phyloP scores from a whole-genome alignment of 2,113 vertebrate species.

The Pardalotus punctatus region DNA sequence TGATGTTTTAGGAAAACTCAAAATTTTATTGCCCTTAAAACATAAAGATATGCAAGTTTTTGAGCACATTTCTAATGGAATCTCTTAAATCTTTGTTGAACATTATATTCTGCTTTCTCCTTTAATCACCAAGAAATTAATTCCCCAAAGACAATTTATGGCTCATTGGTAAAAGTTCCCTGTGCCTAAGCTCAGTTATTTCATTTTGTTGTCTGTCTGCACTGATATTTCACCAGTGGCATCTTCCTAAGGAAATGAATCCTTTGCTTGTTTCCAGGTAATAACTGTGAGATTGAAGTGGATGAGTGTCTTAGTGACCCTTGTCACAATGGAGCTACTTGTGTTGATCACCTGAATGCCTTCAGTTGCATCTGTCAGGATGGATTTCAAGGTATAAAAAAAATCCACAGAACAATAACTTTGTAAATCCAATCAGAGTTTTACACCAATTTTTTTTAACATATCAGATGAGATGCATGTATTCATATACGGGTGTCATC shows the following conservation, averaged over 20 bases:
- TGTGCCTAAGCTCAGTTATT: not conserved
- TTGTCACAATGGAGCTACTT: slow-evolving; percentile 73
- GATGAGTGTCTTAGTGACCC: slow-evolving; percentile 79
- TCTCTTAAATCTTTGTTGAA: not conserved
- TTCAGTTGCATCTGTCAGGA: slow-evolving; percentile 76
- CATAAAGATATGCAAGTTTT: not conserved
- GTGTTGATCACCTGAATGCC: slow-evolving; percentile 73
- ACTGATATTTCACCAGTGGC: not conserved
- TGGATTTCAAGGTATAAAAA: slow-evolving; percentile 76
- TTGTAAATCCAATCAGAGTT: not conserved
- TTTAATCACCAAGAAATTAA: not conserved
- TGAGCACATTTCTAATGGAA: not conserved
- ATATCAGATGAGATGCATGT: not conserved
- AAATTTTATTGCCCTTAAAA: not conserved
- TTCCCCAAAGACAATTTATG: not conserved
- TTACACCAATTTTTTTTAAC: not conserved
- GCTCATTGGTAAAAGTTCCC: not conserved
- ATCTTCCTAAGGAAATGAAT: slow-evolving; percentile 35
- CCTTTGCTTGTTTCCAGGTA: slow-evolving; percentile 68
- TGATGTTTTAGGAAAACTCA: not conserved
- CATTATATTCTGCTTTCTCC: not conserved
- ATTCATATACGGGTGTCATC: not conserved
- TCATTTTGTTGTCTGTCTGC: not conserved
- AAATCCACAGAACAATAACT: not conserved
- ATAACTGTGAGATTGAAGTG: slow-evolving; percentile 80